Evolutionary conservation across 2,888 invertebrate genomes (phyloP), one percentile per base, ranked within the genome.

Genomic region (Zhengitettix transpicula): DNA sequence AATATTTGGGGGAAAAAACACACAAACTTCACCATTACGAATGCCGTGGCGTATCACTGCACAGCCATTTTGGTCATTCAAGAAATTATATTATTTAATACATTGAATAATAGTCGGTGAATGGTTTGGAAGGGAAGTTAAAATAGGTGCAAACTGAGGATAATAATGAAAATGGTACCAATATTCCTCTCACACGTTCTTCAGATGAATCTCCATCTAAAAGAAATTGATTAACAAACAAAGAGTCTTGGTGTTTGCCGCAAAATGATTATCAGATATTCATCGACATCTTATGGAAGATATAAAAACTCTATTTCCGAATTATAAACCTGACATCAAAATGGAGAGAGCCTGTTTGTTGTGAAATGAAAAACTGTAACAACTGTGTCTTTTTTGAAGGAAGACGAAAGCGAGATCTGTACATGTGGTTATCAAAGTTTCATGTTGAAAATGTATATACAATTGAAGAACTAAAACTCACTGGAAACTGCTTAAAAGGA

Each of bases 261-360:
- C 96, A 1, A 81, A 99, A 66, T 98, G 99, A 17, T 93, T 97
- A 57, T 89, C 86, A 67, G 87, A 88, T 69, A 80, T 94, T 55
- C 91, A 95, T 70, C 82, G 99, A 3, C 98, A 98, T 76, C 75
- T 99, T 17, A 96, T 99, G 96, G 88, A 89, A 65, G 96, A 99
- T 71, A 75, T 99, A 3, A 87, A 89, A 69, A 85, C 83, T 59
- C 71, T 97, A 16, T 88, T 98, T 89, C 96, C 97, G 0, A 97
- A 98, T 72, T 88, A 94, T 67, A 89, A 92, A 69, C 75, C 88
- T 12, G 97, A 97, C 71, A 83, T 89, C 1, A 97, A 97, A 78
- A 92, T 96, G 89, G 95, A 96, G 71, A 81, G 90, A 86, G 89
- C 59, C 75, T 96, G 9, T 82, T 85, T 70, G 83, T 92, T 1